A percentile compares a stretch with the other conserved stretches of the same genome.
phyloP scores from a whole-genome alignment of 2,888 invertebrate genomes.

The Drosophila meridiana region DNA sequence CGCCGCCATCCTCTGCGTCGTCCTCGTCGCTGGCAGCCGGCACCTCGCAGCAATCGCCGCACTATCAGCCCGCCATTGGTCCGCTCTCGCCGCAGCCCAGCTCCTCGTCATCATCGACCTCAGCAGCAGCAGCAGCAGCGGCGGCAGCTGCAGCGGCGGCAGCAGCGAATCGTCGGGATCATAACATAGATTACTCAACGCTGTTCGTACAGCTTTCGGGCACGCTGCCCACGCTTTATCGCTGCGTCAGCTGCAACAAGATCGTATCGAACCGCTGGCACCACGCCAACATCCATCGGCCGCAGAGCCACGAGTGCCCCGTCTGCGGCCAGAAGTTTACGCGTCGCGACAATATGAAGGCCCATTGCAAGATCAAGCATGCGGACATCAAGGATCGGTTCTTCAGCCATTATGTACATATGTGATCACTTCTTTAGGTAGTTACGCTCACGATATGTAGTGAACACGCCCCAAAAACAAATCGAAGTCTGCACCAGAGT shows the following conservation, averaged over 20 bases:
- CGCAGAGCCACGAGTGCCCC: slow-evolving; percentile 87
- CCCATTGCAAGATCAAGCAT: slow-evolving; percentile 88
- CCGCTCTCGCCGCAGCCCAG: slow-evolving; percentile 56
- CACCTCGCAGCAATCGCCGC: slow-evolving; percentile 47
- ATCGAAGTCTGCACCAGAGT: slow-evolving; percentile 21
- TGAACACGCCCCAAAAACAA: background rate
- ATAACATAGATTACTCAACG: slow-evolving; percentile 85
- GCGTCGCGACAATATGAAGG: slow-evolving; percentile 88
- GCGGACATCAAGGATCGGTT: slow-evolving; percentile 85
- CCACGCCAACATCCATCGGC: slow-evolving; percentile 87
- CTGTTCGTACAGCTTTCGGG: slow-evolving; percentile 85
- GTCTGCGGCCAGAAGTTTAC: slow-evolving; percentile 87
- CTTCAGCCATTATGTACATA: slow-evolving; percentile 86
- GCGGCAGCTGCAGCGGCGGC: slow-evolving; percentile 78
- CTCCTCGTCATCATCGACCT: slow-evolving; percentile 40
- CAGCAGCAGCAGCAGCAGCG: slow-evolving; percentile 66
- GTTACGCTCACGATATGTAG: slow-evolving; percentile 23
- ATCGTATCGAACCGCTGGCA: slow-evolving; percentile 88
- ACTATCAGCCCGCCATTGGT: slow-evolving; percentile 56
- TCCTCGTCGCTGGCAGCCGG: slow-evolving; percentile 34
- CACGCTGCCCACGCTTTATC: slow-evolving; percentile 86
- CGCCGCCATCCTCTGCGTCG: slow-evolving; percentile 24
- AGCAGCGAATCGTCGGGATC: slow-evolving; percentile 84
- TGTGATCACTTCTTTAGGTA: slow-evolving; percentile 85
- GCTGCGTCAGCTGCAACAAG: slow-evolving; percentile 88